Conservation (phyloP, 1,140 invertebrate species). For the Ips nitidus region DNA sequence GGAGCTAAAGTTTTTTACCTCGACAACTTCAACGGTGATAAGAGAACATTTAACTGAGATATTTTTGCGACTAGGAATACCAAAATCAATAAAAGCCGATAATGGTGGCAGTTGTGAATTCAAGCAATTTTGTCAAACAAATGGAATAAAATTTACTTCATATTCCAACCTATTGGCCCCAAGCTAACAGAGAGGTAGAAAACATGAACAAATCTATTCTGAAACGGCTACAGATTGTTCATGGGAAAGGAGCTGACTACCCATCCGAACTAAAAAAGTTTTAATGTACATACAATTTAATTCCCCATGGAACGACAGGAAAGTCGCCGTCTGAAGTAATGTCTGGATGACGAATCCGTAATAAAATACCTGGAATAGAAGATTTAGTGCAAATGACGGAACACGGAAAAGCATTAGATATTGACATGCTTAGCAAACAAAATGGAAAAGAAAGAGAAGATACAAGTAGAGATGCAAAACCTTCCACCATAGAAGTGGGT, state of each 20-base stretch:
- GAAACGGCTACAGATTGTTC: slow-evolving; percentile 15
- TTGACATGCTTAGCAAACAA: slow-evolving; percentile 14
- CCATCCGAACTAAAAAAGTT: slow-evolving; percentile 27
- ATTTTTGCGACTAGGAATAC: slow-evolving; percentile 29
- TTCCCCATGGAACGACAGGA: slow-evolving; percentile 38
- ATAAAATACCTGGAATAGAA: slow-evolving; percentile 33
- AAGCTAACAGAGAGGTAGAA: slow-evolving; percentile 47
- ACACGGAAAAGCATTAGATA: slow-evolving; percentile 27
- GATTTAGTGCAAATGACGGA: slow-evolving; percentile 16
- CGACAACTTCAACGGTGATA: not conserved
- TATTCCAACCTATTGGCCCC: slow-evolving; percentile 45
- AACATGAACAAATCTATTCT: slow-evolving; percentile 30
- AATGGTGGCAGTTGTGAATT: slow-evolving; percentile 43
- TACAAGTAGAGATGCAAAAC: slow-evolving; percentile 10
- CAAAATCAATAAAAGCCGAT: slow-evolving; percentile 20
- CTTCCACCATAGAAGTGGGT: not conserved
- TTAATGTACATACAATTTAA: slow-evolving; percentile 35
- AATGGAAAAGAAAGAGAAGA: slow-evolving; percentile 22
- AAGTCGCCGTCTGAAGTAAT: slow-evolving; percentile 38
- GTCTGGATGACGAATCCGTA: slow-evolving; percentile 34
- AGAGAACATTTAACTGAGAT: slow-evolving; percentile 10
- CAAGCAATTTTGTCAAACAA: slow-evolving; percentile 37
- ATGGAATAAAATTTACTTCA: slow-evolving; percentile 39
- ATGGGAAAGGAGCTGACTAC: slow-evolving; percentile 18
- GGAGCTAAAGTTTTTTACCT: slow-evolving; percentile 2